Base-by-base conservation (phyloP, 2,113 vertebrate genomes). In the Leptobrachium ailaonicum region DNA sequence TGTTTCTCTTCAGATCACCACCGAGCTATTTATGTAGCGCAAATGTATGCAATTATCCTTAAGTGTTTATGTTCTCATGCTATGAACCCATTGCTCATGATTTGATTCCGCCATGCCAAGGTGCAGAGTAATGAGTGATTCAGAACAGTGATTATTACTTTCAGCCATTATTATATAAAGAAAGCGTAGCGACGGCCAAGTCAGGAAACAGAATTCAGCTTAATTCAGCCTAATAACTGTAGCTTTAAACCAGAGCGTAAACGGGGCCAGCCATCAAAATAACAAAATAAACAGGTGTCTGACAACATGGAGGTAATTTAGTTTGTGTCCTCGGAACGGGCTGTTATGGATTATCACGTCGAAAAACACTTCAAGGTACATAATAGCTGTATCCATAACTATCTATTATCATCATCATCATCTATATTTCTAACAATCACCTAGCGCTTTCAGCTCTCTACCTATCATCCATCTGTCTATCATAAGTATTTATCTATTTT, bases 21-120 rank as follows among this genome's bases (percentile, higher is more conserved):
- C 63, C 12, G 42, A 82, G 83, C 84, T 83, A 62, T 54, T 84
- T 67, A 70, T 77, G 81, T 75, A 47, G 78, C 70, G 75, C 69
- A 77, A 77, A 80, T 79, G 84, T 83, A 87, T 83, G 73, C 79
- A 71, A 0, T 84, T 82, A 83, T 53, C 67, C 76, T 83, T 13
- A 79, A 58, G 68, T 1, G 82, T 82, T 85, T 82, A 73, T 79
- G 82, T 78, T 84, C 77, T 1, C 68, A 53, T 53, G 64, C 71
- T 41, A 68, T 1, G 71, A 80, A 80, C 47, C 78, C 71, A 66
- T 73, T 74, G 62, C 79, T 75, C 54, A 54, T 74, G 64, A 86
- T 50, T 80, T 45, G 6, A 4, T 43, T 83, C 84, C 56, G 66
- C 74, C 72, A 41, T 1, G 40, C 9, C 60, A 75, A 6, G 44